Evolutionary conservation across 1,140 invertebrate species (phyloP).

Genomic region (Cephus cinctus): DNA sequence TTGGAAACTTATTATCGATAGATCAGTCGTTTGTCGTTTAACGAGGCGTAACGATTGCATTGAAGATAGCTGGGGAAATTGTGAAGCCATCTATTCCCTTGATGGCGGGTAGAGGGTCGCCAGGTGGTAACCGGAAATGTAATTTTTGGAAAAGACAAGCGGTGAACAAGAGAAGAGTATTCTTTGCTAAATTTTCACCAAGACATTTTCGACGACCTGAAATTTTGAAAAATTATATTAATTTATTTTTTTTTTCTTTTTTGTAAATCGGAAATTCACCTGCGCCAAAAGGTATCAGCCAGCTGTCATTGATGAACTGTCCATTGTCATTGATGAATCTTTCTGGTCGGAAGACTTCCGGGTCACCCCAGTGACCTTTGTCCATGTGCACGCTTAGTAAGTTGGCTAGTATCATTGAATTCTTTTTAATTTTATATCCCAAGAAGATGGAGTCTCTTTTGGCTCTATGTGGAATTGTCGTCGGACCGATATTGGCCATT

Average conservation of each 20-base stretch:
- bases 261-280: constrained; percentile 38
- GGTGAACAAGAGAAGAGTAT: constrained; percentile 49
- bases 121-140: constrained; percentile 36
- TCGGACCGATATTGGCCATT: constrained; percentile 52
- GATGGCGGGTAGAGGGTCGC: constrained; percentile 29
- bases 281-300: constrained; percentile 57
- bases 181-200: constrained; percentile 53
- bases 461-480: constrained; percentile 49
- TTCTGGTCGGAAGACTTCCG: constrained; percentile 61
- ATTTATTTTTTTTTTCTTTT: not conserved
- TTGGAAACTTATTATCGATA: no score
- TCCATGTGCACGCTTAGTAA: constrained; percentile 51
- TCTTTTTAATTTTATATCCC: constrained; percentile 55
- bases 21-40: no score
- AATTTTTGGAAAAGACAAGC: constrained; percentile 49
- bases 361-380: constrained; percentile 58
- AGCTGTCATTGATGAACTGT: constrained; percentile 50
- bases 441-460: constrained; percentile 42
- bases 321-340: constrained; percentile 58
- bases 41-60: constrained; percentile 28
- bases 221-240: constrained; percentile 9
- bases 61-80: constrained; percentile 35
- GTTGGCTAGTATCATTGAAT: constrained; percentile 47
- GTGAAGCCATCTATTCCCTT: constrained; percentile 47
- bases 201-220: constrained; percentile 47